A percentile compares a stretch with the other conserved stretches of the same genome.
phyloP scores from a whole-genome alignment of 2,888 invertebrate genomes.

The Drosophila kambysellisi region DNA sequence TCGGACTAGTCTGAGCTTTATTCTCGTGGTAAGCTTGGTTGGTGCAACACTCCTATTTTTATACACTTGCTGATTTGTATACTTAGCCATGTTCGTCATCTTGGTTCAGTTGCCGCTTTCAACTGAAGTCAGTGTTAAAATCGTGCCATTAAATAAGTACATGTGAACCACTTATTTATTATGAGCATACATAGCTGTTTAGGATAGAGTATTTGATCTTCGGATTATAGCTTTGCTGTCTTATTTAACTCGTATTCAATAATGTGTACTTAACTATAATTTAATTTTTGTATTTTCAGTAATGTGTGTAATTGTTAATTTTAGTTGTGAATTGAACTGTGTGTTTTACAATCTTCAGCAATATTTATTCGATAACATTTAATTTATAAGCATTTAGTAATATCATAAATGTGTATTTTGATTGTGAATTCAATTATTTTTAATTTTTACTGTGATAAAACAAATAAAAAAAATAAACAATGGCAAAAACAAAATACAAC shows the following conservation, averaged over 20 bases:
- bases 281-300: conserved; percentile 48
- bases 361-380: conserved; percentile 55
- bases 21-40: conserved; percentile 18
- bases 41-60: conserved; percentile 51
- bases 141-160: background rate
- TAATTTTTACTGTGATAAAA: conserved; percentile 83
- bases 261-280: conserved; percentile 28
- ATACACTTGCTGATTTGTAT: conserved; percentile 34
- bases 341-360: conserved; percentile 51
- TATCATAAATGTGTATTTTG: conserved; percentile 70
- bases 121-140: background rate
- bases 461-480: conserved; percentile 61
- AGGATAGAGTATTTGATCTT: conserved; percentile 14
- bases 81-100: background rate
- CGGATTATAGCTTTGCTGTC: conserved; percentile 5
- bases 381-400: conserved; percentile 61
- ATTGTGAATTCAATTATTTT: conserved; percentile 76
- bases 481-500: conserved; percentile 50
- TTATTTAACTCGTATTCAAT: conserved; percentile 13
- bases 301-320: conserved; percentile 54
- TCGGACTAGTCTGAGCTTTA: conserved; percentile 34
- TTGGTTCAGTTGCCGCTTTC: background rate
- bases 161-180: background rate
- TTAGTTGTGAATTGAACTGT: conserved; percentile 53
- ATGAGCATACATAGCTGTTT: background rate